Conservation (phyloP, 2,113 vertebrate genomes). For the Pachyramphus minor region DNA sequence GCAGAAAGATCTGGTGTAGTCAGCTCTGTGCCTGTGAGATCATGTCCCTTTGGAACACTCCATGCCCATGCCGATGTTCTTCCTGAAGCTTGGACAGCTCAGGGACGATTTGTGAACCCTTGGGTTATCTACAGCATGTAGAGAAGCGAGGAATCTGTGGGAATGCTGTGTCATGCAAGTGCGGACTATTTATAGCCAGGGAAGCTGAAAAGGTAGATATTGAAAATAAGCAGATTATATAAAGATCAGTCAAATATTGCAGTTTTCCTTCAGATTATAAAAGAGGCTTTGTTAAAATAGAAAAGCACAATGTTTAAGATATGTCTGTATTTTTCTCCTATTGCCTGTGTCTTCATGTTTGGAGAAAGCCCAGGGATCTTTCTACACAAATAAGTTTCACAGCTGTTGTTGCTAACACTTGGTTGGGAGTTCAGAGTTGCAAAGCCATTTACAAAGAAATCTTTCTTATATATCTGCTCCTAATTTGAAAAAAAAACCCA, state of each 20-base stretch:
- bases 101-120: not conserved
- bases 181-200: not conserved
- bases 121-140: not conserved
- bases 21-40: not conserved
- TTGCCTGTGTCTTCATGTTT: not conserved
- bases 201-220: not conserved
- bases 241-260: slow-evolving; percentile 8
- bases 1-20: not conserved
- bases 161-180: not conserved
- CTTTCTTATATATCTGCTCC: not conserved
- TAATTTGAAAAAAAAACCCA: not conserved
- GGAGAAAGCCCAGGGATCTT: not conserved
- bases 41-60: not conserved
- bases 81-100: not conserved
- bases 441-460: not conserved
- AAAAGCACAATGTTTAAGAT: not conserved
- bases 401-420: not conserved
- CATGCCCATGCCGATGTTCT: not conserved
- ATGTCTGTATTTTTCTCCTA: not conserved
- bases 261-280: not conserved
- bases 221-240: slow-evolving; percentile 18
- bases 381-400: not conserved
- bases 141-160: not conserved
- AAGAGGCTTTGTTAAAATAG: not conserved
- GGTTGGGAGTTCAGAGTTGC: not conserved